Evolutionary conservation across 2,113 vertebrate genomes (phyloP).

Genomic region (Engraulis encrasicolus): DNA sequence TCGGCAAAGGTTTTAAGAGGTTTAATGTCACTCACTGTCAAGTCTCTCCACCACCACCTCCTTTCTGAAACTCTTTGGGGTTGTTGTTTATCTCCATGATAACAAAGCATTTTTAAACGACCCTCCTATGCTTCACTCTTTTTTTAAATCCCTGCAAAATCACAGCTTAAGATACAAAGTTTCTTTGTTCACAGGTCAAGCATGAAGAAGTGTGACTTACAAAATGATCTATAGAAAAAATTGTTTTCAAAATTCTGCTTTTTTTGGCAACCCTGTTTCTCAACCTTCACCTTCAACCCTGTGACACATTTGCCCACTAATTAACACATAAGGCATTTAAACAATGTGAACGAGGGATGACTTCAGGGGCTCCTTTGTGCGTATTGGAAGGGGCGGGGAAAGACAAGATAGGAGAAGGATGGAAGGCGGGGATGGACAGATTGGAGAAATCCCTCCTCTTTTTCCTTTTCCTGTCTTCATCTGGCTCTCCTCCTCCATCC

Average conservation of each 20-base stretch:
- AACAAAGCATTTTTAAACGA: not conserved
- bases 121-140: not conserved
- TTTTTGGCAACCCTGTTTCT: not conserved
- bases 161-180: not conserved
- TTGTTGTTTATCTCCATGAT: not conserved
- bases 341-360: not conserved
- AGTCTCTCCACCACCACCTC: conserved; percentile 31
- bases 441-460: not conserved
- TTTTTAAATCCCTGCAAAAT: not conserved
- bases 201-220: not conserved
- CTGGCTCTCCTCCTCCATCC: not conserved
- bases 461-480: not conserved
- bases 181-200: not conserved
- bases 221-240: not conserved
- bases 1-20: conserved; percentile 74
- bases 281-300: not conserved
- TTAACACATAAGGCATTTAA: not conserved
- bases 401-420: not conserved
- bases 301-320: not conserved
- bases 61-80: conserved; percentile 45
- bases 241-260: not conserved
- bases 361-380: not conserved
- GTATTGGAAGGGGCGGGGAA: not conserved
- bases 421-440: not conserved
- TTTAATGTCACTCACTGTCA: conserved; percentile 72